phyloP scores from a whole-genome alignment of 2,113 vertebrate species.

The Datnioides undecimradiatus region DNA sequence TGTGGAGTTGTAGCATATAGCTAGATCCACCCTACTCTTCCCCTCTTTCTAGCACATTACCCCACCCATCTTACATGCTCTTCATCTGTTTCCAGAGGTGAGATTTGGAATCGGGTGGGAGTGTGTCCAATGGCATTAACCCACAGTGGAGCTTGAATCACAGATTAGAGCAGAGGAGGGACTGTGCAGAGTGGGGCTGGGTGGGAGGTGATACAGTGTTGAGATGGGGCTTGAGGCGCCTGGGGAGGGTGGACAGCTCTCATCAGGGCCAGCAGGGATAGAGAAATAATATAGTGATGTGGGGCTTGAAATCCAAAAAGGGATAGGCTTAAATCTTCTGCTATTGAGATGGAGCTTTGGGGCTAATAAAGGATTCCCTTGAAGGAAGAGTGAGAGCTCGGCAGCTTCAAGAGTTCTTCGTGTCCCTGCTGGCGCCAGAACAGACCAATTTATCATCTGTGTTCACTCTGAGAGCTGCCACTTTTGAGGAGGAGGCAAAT shows the following conservation, averaged over 20 bases:
- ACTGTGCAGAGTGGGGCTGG: slow-evolving; percentile 56
- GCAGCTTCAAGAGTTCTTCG: slow-evolving; percentile 56
- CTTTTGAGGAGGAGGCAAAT: slow-evolving; percentile 48
- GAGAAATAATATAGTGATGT: slow-evolving; percentile 68
- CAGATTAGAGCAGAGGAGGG: slow-evolving; percentile 73
- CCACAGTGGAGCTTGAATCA: slow-evolving; percentile 74
- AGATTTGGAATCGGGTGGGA: slow-evolving; percentile 72
- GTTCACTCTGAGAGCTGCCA: slow-evolving; percentile 46
- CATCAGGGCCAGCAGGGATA: slow-evolving; percentile 67
- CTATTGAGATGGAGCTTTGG: slow-evolving; percentile 71
- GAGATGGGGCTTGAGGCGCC: slow-evolving; percentile 58
- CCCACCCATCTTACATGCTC: slow-evolving; percentile 68
- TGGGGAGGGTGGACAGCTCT: slow-evolving; percentile 72
- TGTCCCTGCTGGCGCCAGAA: slow-evolving; percentile 56
- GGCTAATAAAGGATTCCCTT: slow-evolving; percentile 74
- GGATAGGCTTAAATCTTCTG: slow-evolving; percentile 69
- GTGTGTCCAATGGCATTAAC: slow-evolving; percentile 84
- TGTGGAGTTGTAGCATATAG: slow-evolving; percentile 44
- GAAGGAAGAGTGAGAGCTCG: slow-evolving; percentile 57
- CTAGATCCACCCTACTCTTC: slow-evolving; percentile 48
- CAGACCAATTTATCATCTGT: slow-evolving; percentile 57
- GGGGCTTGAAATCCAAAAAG: slow-evolving; percentile 66
- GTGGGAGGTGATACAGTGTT: slow-evolving; percentile 72
- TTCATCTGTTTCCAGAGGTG: slow-evolving; percentile 77
- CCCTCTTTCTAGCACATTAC: slow-evolving; percentile 51